A percentile compares a stretch with the other conserved stretches of the same genome.
phyloP scores from a whole-genome alignment of 1,140 invertebrate species.

The Lanistes nyassanus region DNA sequence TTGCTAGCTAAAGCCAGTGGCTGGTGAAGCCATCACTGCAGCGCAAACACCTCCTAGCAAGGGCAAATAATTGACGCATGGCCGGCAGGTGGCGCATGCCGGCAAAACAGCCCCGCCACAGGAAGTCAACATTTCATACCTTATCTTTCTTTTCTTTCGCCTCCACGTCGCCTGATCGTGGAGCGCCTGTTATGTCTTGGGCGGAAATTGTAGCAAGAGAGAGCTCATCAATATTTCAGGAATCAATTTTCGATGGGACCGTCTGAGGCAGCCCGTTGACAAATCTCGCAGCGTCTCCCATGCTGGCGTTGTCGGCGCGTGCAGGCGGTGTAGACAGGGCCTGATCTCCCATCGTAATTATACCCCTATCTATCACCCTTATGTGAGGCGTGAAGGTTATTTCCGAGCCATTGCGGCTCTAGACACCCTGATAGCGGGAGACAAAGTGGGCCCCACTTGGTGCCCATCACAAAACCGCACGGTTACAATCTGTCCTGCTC shows the following conservation, averaged over 20 bases:
- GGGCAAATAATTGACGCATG: slow-evolving; percentile 26
- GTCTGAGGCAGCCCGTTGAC: slow-evolving; percentile 19
- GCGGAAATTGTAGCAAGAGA: slow-evolving; percentile 29
- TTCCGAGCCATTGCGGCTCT: slow-evolving; percentile 8
- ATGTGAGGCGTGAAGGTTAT: slow-evolving; percentile 23
- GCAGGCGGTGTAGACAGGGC: slow-evolving; percentile 16
- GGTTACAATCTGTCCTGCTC: no score
- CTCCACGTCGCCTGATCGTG: no score
- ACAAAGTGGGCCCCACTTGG: neutral
- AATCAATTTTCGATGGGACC: slow-evolving; percentile 26
- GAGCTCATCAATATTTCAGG: slow-evolving; percentile 26
- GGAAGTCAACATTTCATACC: slow-evolving; percentile 29
- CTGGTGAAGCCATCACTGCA: no score
- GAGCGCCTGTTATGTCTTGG: slow-evolving; percentile 28
- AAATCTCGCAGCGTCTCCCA: slow-evolving; percentile 6
- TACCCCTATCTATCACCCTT: slow-evolving; percentile 22
- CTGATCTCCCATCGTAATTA: slow-evolving; percentile 22
- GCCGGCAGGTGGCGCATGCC: slow-evolving; percentile 23
- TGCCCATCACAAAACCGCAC: no score
- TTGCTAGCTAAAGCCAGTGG: no score
- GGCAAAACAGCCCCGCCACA: slow-evolving; percentile 24
- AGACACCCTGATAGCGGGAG: neutral
- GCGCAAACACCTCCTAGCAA: neutral
- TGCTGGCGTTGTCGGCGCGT: slow-evolving; percentile 11
- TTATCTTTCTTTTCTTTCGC: slow-evolving; percentile 15